phyloP scores from a whole-genome alignment of 37 sponge, comb jelly and placozoan species.

The Oopsacas minuta region DNA sequence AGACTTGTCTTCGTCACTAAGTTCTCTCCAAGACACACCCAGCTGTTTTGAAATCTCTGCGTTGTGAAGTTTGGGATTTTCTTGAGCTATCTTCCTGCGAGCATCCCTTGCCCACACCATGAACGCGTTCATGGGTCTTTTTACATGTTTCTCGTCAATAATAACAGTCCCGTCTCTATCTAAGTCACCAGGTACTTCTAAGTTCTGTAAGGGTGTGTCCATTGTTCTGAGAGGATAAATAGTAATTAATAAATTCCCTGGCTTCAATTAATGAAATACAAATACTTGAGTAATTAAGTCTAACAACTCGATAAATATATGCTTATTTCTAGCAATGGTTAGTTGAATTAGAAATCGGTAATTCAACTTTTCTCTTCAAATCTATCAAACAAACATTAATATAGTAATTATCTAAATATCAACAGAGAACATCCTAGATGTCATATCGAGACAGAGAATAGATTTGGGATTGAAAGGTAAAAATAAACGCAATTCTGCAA shows the following conservation, averaged over 20 bases:
- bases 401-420: background rate
- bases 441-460: background rate
- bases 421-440: background rate
- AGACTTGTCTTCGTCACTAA: slow-evolving; percentile 67
- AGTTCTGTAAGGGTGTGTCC: background rate
- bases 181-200: background rate
- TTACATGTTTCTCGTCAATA: slow-evolving; percentile 54
- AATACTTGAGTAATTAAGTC: too few relatives aligned
- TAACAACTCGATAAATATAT: too few relatives aligned
- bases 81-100: slow-evolving; percentile 89
- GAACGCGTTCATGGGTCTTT: slow-evolving; percentile 99
- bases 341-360: background rate
- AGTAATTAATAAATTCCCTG: too few relatives aligned
- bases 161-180: slow-evolving; percentile 14
- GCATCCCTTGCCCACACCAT: slow-evolving; percentile 98
- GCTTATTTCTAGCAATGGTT: too few relatives aligned
- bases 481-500: background rate
- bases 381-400: background rate
- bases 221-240: background rate
- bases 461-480: background rate
- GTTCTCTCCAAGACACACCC: slow-evolving; percentile 86
- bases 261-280: background rate
- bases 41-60: slow-evolving; percentile 88
- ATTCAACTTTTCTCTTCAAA: background rate
- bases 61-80: slow-evolving; percentile 98